Conservation (phyloP, 2,888 invertebrate genomes). For the Lasioglossum zephyrum region DNA sequence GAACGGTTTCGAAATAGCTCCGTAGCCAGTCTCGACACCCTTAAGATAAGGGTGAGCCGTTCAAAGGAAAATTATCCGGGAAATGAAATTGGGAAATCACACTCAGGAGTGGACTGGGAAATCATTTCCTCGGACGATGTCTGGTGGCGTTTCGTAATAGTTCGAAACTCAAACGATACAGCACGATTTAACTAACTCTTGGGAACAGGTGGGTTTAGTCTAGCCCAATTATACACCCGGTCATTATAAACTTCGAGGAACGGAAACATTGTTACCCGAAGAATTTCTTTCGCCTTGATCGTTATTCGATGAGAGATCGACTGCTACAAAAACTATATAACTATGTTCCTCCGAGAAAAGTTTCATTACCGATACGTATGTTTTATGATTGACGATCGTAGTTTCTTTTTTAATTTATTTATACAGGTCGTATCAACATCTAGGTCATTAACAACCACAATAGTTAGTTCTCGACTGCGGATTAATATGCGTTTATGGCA, state of each 20-base stretch:
- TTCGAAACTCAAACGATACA: constrained; percentile 56
- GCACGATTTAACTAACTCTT: constrained; percentile 65
- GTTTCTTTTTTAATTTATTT: too few relatives aligned
- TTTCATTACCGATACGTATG: neutral
- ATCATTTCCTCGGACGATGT: constrained; percentile 60
- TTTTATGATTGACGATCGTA: neutral
- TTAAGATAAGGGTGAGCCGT: constrained; percentile 75
- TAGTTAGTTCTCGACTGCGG: too few relatives aligned
- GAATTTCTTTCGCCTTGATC: constrained; percentile 30
- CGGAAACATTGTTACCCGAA: constrained; percentile 48
- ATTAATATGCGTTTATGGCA: too few relatives aligned
- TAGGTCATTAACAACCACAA: too few relatives aligned
- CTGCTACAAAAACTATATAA: neutral
- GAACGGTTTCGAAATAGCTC: neutral
- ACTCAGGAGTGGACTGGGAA: constrained; percentile 63
- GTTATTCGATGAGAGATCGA: constrained; percentile 5
- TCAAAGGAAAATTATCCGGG: constrained; percentile 74
- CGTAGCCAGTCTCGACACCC: constrained; percentile 65
- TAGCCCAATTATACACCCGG: constrained; percentile 66
- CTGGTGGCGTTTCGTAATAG: constrained; percentile 68
- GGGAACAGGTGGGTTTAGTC: constrained; percentile 70
- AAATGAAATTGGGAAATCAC: constrained; percentile 77
- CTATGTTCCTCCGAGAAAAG: neutral
- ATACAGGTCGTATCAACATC: too few relatives aligned
- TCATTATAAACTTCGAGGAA: constrained; percentile 63